Evolutionary conservation across 2,113 vertebrate genomes (phyloP).

Genomic region (Ibidorhyncha struthersii): DNA sequence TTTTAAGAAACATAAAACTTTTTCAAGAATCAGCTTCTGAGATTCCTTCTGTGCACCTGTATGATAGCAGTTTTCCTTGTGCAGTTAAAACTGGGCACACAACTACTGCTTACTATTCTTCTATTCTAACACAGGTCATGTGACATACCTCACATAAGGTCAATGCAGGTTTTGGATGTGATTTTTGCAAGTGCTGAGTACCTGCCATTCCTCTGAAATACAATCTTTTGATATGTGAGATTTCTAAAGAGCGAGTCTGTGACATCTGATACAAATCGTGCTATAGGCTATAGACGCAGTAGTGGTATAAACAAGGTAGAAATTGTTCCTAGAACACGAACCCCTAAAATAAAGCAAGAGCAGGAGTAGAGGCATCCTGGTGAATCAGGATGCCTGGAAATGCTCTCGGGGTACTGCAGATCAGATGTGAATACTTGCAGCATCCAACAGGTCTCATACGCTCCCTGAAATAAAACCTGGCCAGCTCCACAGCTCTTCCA

Average conservation of each 20-base stretch:
- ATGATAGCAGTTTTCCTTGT: not conserved
- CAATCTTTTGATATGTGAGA: not conserved
- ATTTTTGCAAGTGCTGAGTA: not conserved
- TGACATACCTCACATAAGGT: not conserved
- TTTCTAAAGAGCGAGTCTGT: not conserved
- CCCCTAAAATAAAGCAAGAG: not conserved
- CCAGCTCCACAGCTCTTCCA: not conserved
- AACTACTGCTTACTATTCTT: not conserved
- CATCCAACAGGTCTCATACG: not conserved
- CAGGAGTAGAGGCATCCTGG: not conserved
- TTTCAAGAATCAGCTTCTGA: not conserved
- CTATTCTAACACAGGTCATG: not conserved
- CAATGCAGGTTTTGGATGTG: not conserved
- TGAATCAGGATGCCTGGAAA: not conserved
- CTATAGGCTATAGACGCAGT: not conserved
- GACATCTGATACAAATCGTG: not conserved
- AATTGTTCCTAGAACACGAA: not conserved
- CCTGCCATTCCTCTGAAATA: not conserved
- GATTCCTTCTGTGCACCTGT: not conserved
- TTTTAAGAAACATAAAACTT: not conserved
- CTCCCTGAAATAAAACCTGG: not conserved
- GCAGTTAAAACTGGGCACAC: not conserved
- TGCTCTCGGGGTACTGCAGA: not conserved
- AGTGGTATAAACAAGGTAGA: not conserved
- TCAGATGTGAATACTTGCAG: not conserved